Evolutionary conservation across 2,113 vertebrate species (phyloP), one percentile per base, ranked within the genome.

Genomic region (Struthidea cinerea): DNA sequence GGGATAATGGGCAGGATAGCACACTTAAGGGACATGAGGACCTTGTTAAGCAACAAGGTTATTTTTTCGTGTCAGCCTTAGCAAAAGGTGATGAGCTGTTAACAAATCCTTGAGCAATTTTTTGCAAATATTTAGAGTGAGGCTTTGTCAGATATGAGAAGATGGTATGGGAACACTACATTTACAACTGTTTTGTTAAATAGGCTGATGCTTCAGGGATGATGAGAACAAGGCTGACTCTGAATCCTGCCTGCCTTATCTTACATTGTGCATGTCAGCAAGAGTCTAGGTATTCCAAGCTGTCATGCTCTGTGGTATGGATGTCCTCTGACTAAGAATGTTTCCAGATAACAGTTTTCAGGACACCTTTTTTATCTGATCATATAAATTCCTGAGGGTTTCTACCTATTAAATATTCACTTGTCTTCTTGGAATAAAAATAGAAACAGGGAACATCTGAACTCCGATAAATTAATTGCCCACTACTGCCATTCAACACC

Each of bases 1-100:
- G 16, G 7, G 4, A 1, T 9, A 20, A 14, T 24, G 4, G 44
- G 14, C 24, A 90, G 49, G n/a, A 83, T 4, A 1, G 21, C 32
- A 57, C 0, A 0, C 5, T 75, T 14, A 65, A 85, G 28, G 18
- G 28, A 50, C 2, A 4, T 22, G 16, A 61, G 12, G 19, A 71
- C 12, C 16, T 8, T 55, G 30, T 63, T 53, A 89, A 64, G 22
- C 3, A 49, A 52, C 6, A 59, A 68, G 17, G 26, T 73, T 56
- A 35, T n/a, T 57, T 61, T 83, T 87, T 85, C 4, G 5, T 26
- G 9, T 59, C 49, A 83, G 13, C 28, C 16, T 73, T 82, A 76
- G n/a, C 5, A 65, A 80, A 86, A 69, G 9, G 17, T 59, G 39
- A 70, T 20, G 17, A 80, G 19, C 8, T 57, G 12, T 37, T 81